phyloP scores from a whole-genome alignment of 2,888 invertebrate species.

The Julus scanicus region DNA sequence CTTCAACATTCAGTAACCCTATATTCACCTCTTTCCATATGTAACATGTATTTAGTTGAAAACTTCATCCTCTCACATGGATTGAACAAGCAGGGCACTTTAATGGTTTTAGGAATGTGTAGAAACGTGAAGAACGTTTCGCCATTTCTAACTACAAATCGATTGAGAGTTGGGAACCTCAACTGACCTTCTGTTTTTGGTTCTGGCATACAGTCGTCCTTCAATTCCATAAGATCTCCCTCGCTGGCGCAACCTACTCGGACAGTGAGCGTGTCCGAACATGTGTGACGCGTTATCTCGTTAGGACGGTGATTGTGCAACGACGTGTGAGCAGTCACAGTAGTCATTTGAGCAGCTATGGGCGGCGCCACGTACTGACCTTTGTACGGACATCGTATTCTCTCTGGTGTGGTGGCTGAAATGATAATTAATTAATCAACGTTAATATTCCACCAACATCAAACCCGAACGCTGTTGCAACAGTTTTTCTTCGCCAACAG shows the following conservation, averaged over 20 bases:
- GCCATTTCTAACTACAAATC: neutral
- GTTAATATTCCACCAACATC: slow-evolving; percentile 7
- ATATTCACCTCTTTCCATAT: too few species aligned
- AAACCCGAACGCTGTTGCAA: neutral
- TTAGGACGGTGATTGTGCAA: slow-evolving; percentile 46
- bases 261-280: slow-evolving; percentile 58
- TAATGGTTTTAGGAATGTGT: neutral
- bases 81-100: too few species aligned
- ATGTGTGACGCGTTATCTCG: slow-evolving; percentile 50
- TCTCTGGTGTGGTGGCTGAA: slow-evolving; percentile 85
- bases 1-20: too few species aligned
- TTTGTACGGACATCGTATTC: slow-evolving; percentile 84
- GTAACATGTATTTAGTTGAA: too few species aligned
- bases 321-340: slow-evolving; percentile 52
- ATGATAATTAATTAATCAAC: slow-evolving; percentile 62
- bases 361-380: slow-evolving; percentile 75
- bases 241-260: slow-evolving; percentile 59
- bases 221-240: slow-evolving; percentile 59
- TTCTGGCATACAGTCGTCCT: slow-evolving; percentile 60
- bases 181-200: slow-evolving; percentile 58
- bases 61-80: too few species aligned
- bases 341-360: slow-evolving; percentile 55
- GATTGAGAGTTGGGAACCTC: neutral
- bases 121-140: neutral
- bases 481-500: neutral